Evolutionary conservation across 2,888 invertebrate species (phyloP), one percentile per base, ranked within the genome.

Genomic region (Mactromeris polynyma): DNA sequence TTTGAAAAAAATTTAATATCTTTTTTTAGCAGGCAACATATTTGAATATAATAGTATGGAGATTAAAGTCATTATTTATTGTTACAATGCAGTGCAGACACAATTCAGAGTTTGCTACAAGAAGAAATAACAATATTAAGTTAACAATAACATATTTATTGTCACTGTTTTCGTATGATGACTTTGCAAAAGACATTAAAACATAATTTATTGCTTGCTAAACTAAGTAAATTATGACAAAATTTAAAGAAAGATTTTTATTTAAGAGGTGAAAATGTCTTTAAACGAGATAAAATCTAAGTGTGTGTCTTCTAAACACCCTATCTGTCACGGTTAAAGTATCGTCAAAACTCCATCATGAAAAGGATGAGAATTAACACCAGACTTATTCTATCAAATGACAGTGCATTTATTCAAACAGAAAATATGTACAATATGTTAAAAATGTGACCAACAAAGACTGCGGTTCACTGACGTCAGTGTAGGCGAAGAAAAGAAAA

Each of bases 101-200:
- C 26, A n/a, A 36, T 36, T n/a, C 77, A 36, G 3, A 26, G 26
- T 46, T 83, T 46, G 26, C 64, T 42, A n/a, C 51, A 77, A 46
- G 83, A 77, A 46, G 69, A 58, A 73, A 73, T 33, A 73, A 73
- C 73, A 73, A 73, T 73, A 73, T 73, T 73, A 33, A 33, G 73
- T 73, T 73, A 73, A 73, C 31, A 14, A 51, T 51, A 51, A 14
- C 31, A 40, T 36, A 42, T 84, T 69, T 77, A 38, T 38, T 69
- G 58, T 14, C 31, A 77, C 21, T 36, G 17, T 40, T 64, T 64
- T 54, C 81, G 46, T 54, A 89, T 38, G 40, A 79, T 90, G 90
- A 90, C 90, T 54, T 85, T 85, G 90, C 90, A 90, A 90, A 86
- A 90, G 80, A 79, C 84, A 73, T 78, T 85, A 69, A 31, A 85